A percentile compares a stretch with the other conserved stretches of the same genome.
These are phyloP conservation scores for Eupithecia subumbrata DNA, from an alignment of 2,888 invertebrate genomes.

Conservation along the genomic window DNA sequence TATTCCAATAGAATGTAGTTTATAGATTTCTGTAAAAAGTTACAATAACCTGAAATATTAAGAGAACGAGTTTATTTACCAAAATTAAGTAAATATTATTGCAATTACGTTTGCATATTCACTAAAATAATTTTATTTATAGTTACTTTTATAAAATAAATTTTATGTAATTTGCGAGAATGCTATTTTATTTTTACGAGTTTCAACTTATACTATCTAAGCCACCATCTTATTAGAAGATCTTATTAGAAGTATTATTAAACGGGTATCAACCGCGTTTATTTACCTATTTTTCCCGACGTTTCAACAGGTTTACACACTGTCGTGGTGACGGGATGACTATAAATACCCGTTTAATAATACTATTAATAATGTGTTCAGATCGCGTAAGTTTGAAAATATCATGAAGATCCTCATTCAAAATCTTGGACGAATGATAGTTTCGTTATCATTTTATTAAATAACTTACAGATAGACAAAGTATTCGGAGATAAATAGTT, in stretches of 20 bases:
- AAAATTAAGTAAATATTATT: constrained; percentile 40
- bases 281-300: too few species aligned
- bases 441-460: too few species aligned
- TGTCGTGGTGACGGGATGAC: too few species aligned
- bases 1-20: not conserved
- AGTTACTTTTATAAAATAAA: constrained; percentile 76
- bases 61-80: constrained; percentile 18
- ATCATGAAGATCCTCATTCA: too few species aligned
- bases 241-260: too few species aligned
- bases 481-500: not conserved
- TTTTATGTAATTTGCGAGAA: constrained; percentile 68
- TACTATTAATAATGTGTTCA: too few species aligned
- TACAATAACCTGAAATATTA: constrained; percentile 6
- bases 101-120: constrained; percentile 59
- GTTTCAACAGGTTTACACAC: too few species aligned
- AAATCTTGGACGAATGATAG: too few species aligned
- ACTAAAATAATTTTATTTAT: constrained; percentile 62
- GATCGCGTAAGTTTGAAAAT: too few species aligned
- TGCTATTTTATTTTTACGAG: constrained; percentile 51
- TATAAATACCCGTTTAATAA: too few species aligned
- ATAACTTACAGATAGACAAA: not conserved
- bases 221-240: too few species aligned
- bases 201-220: not conserved
- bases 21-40: constrained; percentile 5
- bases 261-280: too few species aligned